phyloP scores from a whole-genome alignment of 2,888 invertebrate genomes.

The Trachelus tabidus region DNA sequence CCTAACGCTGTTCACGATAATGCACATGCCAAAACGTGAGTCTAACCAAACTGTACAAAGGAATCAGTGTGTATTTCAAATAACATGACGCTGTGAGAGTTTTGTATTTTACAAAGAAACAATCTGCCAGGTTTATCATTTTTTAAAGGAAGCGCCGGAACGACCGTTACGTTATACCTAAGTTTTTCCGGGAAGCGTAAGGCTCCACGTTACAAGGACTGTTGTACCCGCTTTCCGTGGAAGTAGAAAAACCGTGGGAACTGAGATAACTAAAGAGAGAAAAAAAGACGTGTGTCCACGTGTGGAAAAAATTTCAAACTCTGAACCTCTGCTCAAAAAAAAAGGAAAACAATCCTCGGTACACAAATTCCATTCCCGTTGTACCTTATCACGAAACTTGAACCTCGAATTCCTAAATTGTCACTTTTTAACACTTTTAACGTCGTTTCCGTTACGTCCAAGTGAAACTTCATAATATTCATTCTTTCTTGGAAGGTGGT shows the following conservation, averaged over 20 bases:
- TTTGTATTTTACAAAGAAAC: neutral
- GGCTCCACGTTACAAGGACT: neutral
- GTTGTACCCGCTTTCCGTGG: neutral
- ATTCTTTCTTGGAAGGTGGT: constrained; percentile 2
- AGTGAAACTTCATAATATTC: neutral
- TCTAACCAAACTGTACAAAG: neutral
- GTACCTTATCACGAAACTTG: neutral
- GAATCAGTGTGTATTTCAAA: neutral
- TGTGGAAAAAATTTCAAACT: neutral
- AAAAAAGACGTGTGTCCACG: neutral
- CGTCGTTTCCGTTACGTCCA: neutral
- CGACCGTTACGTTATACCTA: neutral
- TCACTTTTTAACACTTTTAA: neutral
- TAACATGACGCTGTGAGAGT: neutral
- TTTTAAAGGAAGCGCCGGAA: neutral
- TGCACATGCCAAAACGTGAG: neutral
- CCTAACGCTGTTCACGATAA: neutral
- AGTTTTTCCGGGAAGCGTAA: neutral
- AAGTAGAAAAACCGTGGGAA: neutral
- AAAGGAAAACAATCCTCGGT: neutral
- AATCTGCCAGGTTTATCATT: neutral
- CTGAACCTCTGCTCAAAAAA: neutral
- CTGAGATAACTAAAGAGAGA: neutral
- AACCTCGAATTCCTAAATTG: neutral
- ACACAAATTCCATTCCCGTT: neutral